Conservation (phyloP, 92 coral and sea anemone species). For the Epizoanthus fatuus region DNA sequence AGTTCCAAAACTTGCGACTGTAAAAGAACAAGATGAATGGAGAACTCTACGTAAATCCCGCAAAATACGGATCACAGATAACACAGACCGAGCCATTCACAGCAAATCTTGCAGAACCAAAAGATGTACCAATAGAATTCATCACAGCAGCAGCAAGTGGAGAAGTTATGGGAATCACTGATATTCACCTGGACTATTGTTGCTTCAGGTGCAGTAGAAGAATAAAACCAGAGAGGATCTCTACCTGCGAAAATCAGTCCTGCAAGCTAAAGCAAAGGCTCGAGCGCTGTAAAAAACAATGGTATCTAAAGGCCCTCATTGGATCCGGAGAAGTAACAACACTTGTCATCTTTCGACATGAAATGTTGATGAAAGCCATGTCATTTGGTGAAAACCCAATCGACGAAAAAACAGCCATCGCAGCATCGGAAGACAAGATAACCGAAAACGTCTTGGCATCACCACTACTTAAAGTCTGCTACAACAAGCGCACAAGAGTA, state of each 20-base stretch:
- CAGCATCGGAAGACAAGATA: too few relatives aligned
- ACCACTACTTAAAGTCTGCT: too few relatives aligned
- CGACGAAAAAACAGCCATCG: too few relatives aligned
- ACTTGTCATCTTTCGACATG: conserved; percentile 2
- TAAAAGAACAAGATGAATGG: neutral
- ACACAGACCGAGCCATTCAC: too few relatives aligned
- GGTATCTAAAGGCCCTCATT: conserved; percentile 13
- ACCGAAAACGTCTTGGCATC: too few relatives aligned
- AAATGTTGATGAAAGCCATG: conserved; percentile 10
- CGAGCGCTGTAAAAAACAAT: conserved; percentile 20
- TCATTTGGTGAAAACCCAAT: neutral
- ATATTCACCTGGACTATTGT: conserved; percentile 11
- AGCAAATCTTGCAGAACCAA: neutral
- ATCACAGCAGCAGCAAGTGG: conserved; percentile 8
- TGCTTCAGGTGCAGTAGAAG: conserved; percentile 29
- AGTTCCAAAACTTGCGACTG: conserved; percentile 24
- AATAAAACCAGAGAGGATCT: neutral
- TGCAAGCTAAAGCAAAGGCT: conserved; percentile 34
- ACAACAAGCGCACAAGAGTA: too few relatives aligned
- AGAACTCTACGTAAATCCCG: conserved; percentile 22
- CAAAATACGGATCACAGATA: neutral
- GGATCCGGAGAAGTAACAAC: neutral
- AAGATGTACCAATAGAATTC: conserved; percentile 29
- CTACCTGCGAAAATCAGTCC: conserved; percentile 7
- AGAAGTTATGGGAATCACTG: conserved; percentile 16